phyloP scores from a whole-genome alignment of 2,797 vertebrate genomes.

The Delichon dasypus region DNA sequence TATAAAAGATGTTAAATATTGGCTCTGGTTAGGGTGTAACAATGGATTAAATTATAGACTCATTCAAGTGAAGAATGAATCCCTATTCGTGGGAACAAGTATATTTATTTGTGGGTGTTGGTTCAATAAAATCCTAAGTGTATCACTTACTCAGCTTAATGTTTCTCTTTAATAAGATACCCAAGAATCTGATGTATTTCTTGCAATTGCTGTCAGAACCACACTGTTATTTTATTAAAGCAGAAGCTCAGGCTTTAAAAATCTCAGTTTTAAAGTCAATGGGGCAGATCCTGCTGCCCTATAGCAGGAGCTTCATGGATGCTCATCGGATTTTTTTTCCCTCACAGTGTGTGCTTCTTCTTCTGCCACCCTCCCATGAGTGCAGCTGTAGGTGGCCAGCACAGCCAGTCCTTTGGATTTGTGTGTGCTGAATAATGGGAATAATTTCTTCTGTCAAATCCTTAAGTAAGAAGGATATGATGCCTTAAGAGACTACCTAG shows the following conservation, averaged over 20 bases:
- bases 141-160: slow-evolving; percentile 23
- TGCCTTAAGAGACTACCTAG: background rate
- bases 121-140: slow-evolving; percentile 13
- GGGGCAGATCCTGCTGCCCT: background rate
- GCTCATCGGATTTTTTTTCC: fast-evolving
- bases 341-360: background rate
- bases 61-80: slow-evolving; percentile 55
- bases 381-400: background rate
- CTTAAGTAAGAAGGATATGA: background rate
- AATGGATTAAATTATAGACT: slow-evolving; percentile 64
- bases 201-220: background rate
- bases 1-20: slow-evolving; percentile 60
- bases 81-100: slow-evolving; percentile 18
- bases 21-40: slow-evolving; percentile 12
- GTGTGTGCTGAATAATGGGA: background rate
- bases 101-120: slow-evolving; percentile 63
- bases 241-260: background rate
- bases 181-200: background rate
- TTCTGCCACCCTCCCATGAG: fast-evolving
- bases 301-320: background rate
- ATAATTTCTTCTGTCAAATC: background rate
- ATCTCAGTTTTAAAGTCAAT: background rate
- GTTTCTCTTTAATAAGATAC: slow-evolving; percentile 31
- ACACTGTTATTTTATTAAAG: background rate
- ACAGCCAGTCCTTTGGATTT: background rate